Evolutionary conservation across 2,888 invertebrate genomes (phyloP).

Genomic region (Meandrusa payeni): DNA sequence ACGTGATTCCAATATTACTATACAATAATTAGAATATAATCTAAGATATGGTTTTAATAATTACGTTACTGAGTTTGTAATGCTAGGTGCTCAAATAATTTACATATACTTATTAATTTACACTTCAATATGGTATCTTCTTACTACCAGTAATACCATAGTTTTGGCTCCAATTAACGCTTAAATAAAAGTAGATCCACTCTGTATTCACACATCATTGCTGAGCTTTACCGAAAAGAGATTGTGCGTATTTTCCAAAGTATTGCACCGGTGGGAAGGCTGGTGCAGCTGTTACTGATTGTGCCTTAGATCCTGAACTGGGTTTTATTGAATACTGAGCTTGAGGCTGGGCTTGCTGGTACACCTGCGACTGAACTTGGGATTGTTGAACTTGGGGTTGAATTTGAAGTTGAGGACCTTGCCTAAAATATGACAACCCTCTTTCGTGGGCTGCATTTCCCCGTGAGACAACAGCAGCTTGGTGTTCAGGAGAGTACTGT

Average conservation of each 20-base stretch:
- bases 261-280: slow-evolving; percentile 56
- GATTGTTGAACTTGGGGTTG: slow-evolving; percentile 25
- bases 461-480: slow-evolving; percentile 1
- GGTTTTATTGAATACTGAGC: slow-evolving; percentile 4
- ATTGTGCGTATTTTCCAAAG: slow-evolving; percentile 58
- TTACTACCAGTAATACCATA: slow-evolving; percentile 17
- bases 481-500: background rate
- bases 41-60: too few relatives aligned
- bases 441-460: slow-evolving; percentile 3
- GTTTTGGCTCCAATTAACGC: slow-evolving; percentile 4
- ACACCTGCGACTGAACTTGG: slow-evolving; percentile 32
- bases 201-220: slow-evolving; percentile 6
- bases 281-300: slow-evolving; percentile 36
- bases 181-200: background rate
- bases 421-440: slow-evolving; percentile 23
- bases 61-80: too few relatives aligned
- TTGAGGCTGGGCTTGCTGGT: slow-evolving; percentile 28
- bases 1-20: too few relatives aligned
- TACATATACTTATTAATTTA: too few relatives aligned
- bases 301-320: slow-evolving; percentile 30
- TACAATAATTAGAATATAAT: too few relatives aligned
- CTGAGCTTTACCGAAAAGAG: slow-evolving; percentile 40
- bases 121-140: too few relatives aligned
- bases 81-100: too few relatives aligned
- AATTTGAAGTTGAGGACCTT: slow-evolving; percentile 22